phyloP scores from a whole-genome alignment of 2,113 vertebrate species.

The Ophiodon elongatus region DNA sequence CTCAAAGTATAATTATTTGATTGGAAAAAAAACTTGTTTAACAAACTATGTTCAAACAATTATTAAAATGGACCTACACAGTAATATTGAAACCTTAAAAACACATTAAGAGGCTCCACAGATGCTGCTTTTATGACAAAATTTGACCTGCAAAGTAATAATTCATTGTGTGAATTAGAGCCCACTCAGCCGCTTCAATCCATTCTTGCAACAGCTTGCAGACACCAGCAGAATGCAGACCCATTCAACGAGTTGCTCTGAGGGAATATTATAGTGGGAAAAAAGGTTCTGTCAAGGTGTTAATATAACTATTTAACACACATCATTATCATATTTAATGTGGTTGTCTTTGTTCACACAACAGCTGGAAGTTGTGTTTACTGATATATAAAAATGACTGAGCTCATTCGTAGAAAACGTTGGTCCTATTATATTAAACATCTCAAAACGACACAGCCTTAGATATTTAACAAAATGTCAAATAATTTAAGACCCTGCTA shows the following conservation, averaged over 20 bases:
- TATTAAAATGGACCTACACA: background rate
- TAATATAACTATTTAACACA: constrained; percentile 20
- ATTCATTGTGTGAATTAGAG: constrained; percentile 53
- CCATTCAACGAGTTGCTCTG: constrained; percentile 1
- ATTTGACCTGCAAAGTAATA: constrained; percentile 59
- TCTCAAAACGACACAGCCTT: background rate
- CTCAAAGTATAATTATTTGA: constrained; percentile 26
- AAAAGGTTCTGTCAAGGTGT: constrained; percentile 13
- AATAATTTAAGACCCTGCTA: background rate
- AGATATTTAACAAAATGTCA: constrained; percentile 2
- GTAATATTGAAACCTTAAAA: constrained; percentile 32
- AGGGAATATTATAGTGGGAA: constrained; percentile 36
- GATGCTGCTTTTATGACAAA: constrained; percentile 59
- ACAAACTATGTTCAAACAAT: constrained; percentile 2
- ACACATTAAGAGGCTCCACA: constrained; percentile 38
- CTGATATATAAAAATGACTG: constrained; percentile 1
- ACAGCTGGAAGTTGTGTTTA: constrained; percentile 16
- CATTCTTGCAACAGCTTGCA: constrained; percentile 67
- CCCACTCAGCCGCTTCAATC: constrained; percentile 34
- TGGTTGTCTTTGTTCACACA: constrained; percentile 25
- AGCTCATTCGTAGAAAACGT: background rate
- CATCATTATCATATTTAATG: constrained; percentile 15
- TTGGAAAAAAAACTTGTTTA: constrained; percentile 27
- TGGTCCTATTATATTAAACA: constrained; percentile 6
- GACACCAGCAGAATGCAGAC: constrained; percentile 45